Evolutionary conservation across 2,888 invertebrate species (phyloP).

Genomic region (Agonum fuliginosum): DNA sequence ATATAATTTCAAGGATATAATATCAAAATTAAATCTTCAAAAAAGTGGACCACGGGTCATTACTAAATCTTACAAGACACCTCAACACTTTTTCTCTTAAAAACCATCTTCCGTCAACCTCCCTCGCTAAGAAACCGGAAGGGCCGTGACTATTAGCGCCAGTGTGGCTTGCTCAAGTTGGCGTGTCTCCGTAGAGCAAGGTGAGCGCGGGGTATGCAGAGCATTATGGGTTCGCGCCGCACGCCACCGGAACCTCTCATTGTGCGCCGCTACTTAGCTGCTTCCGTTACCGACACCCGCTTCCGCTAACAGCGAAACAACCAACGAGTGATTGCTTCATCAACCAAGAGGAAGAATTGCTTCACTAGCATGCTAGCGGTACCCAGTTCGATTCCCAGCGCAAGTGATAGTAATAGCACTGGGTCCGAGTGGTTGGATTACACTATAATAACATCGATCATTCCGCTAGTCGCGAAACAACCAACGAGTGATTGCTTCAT

Average conservation of each 20-base stretch:
- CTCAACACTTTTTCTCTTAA: not conserved
- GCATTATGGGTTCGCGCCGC: conserved; percentile 63
- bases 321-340: conserved; percentile 29
- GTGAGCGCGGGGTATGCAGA: conserved; percentile 24
- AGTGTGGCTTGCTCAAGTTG: conserved; percentile 4
- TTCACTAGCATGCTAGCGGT: no score
- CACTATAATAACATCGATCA: no score
- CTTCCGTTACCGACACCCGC: conserved; percentile 71
- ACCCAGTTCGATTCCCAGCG: no score
- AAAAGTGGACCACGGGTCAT: no score
- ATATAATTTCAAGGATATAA: no score
- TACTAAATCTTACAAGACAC: no score
- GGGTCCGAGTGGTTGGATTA: no score
- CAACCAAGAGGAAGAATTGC: conserved; percentile 9
- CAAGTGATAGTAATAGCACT: no score
- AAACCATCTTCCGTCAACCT: no score
- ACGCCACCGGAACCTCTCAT: conserved; percentile 73
- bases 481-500: no score
- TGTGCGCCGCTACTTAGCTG: conserved; percentile 72
- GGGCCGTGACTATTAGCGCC: not conserved
- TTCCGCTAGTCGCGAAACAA: no score
- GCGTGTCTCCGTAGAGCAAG: conserved; percentile 46
- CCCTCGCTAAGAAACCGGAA: conserved; percentile 2
- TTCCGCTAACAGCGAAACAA: conserved; percentile 69
- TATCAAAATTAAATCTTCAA: no score